Conservation (phyloP, 2,888 invertebrate genomes). For the Habroteleia sp. region DNA sequence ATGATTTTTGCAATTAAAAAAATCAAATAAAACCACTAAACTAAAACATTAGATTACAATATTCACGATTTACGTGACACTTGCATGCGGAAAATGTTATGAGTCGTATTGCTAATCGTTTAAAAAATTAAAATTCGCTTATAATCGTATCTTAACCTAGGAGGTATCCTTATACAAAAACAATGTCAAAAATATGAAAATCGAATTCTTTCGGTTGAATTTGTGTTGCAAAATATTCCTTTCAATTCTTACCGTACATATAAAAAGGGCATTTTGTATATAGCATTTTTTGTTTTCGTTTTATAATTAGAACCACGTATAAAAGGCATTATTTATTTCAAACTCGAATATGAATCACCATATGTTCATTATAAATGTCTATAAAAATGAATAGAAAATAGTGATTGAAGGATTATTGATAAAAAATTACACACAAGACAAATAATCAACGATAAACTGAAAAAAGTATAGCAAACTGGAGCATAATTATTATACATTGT, state of each 20-base stretch:
- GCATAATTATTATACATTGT: too few species aligned
- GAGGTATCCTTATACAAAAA: constrained; percentile 35
- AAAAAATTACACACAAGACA: too few species aligned
- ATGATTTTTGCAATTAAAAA: neutral
- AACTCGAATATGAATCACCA: constrained; percentile 5
- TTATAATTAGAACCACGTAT: constrained; percentile 22
- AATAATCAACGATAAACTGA: too few species aligned
- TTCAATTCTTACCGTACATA: constrained; percentile 26
- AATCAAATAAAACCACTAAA: neutral
- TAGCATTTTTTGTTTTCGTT: neutral
- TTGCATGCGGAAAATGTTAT: constrained; percentile 13
- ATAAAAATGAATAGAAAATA: neutral
- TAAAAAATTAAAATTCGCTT: constrained; percentile 4
- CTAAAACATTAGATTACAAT: neutral
- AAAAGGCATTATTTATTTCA: constrained; percentile 26
- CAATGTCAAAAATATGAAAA: constrained; percentile 46
- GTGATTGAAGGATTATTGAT: too few species aligned
- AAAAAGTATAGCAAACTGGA: too few species aligned
- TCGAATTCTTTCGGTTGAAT: constrained; percentile 15
- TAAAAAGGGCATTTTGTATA: constrained; percentile 27
- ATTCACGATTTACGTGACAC: constrained; percentile 9
- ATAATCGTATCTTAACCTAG: constrained; percentile 35
- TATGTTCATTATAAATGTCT: neutral
- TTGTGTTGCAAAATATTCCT: constrained; percentile 29
- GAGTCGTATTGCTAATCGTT: neutral